These are phyloP conservation scores for Macrophya alboannulata DNA, from an alignment of 2,888 invertebrate species.

Conservation along the genomic window DNA sequence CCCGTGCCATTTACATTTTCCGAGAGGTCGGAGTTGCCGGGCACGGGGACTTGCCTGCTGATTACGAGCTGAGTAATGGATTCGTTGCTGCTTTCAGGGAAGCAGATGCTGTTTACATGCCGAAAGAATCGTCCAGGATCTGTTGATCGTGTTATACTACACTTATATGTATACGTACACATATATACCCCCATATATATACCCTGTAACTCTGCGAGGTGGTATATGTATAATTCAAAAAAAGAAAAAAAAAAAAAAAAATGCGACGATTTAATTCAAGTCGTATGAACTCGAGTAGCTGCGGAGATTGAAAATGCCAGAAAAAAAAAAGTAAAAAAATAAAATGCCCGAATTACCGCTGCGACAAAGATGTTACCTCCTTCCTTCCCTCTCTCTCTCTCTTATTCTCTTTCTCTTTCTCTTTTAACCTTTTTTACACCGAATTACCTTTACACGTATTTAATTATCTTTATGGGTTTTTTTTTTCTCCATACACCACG, in stretches of 20 bases:
- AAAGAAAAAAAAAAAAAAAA: background rate
- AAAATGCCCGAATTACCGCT: background rate
- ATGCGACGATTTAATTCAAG: background rate
- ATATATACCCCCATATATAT: background rate
- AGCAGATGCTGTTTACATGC: conserved; percentile 45
- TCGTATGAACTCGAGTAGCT: background rate
- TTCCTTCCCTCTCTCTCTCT: background rate
- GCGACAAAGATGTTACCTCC: background rate
- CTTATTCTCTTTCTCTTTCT: background rate
- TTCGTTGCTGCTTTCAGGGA: background rate
- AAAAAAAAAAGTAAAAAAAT: background rate
- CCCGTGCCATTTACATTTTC: background rate
- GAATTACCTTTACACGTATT: background rate
- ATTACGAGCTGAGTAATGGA: conserved; percentile 46
- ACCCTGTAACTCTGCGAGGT: background rate
- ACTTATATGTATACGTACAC: background rate
- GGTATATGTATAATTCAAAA: background rate
- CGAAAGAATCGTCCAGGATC: conserved; percentile 31
- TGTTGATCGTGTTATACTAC: background rate
- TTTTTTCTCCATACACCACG: background rate
- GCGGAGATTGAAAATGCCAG: background rate
- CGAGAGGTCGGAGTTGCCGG: background rate
- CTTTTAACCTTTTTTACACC: background rate
- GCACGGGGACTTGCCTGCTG: background rate
- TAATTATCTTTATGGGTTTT: background rate